A percentile compares a stretch with the other conserved stretches of the same genome.
These are phyloP conservation scores for Bradypodion ventrale DNA, from an alignment of 2,797 vertebrate species.

Conservation along the genomic window DNA sequence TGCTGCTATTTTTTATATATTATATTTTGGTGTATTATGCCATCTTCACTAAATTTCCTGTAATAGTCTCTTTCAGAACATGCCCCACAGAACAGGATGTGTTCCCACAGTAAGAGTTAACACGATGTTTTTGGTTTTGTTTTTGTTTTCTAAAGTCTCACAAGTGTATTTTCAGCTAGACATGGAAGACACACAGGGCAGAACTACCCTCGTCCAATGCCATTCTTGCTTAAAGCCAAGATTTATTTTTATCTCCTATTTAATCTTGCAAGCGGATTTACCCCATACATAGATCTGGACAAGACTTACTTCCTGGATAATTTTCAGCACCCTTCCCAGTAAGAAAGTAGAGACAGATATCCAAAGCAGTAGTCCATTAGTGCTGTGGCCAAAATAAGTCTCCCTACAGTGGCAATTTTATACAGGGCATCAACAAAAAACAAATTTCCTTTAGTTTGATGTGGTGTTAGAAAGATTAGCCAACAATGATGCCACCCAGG, in stretches of 20 bases:
- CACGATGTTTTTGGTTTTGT: too few relatives aligned
- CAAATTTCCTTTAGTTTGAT: too few relatives aligned
- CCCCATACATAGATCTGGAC: not conserved
- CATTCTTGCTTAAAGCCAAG: not conserved
- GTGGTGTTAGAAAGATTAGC: too few relatives aligned
- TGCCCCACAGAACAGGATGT: too few relatives aligned
- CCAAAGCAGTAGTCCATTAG: not conserved
- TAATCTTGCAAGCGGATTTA: not conserved
- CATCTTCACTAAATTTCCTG: too few relatives aligned
- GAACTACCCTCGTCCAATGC: not conserved
- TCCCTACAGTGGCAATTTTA: not conserved
- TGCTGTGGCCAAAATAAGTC: not conserved
- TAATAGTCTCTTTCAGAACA: too few relatives aligned
- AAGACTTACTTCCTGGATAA: not conserved
- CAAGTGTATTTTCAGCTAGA: not conserved
- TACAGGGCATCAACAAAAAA: too few relatives aligned
- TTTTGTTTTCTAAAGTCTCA: too few relatives aligned
- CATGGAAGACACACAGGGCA: not conserved
- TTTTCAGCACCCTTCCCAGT: not conserved
- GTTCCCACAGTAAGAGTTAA: too few relatives aligned
- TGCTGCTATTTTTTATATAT: too few relatives aligned
- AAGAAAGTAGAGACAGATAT: not conserved
- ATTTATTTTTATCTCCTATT: slow-evolving; percentile 9
- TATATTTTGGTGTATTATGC: too few relatives aligned
- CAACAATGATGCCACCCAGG: too few relatives aligned